Evolutionary conservation across 2,113 vertebrate species (phyloP).

Genomic region (Atherinomorus stipes): DNA sequence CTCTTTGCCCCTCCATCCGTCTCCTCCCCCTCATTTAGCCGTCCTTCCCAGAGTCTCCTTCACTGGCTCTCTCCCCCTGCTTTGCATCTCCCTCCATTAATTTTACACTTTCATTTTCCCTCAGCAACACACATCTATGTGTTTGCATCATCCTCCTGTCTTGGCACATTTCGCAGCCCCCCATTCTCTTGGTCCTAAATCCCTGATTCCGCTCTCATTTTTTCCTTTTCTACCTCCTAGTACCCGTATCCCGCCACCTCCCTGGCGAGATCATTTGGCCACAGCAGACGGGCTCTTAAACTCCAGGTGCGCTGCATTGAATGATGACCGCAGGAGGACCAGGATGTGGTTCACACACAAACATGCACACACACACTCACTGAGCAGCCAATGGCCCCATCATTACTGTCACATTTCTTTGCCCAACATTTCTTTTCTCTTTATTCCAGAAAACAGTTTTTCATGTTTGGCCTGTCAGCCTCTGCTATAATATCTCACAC

Average conservation of each 20-base stretch:
- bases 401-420: conserved; percentile 16
- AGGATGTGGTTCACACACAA: conserved; percentile 14
- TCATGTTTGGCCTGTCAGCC: conserved; percentile 30
- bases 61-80: background rate
- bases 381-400: conserved; percentile 31
- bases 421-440: conserved; percentile 7
- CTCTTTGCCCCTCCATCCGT: conserved; percentile 45
- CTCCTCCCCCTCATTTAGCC: conserved; percentile 51
- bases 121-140: conserved; percentile 20
- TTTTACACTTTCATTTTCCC: conserved; percentile 42
- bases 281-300: conserved; percentile 40
- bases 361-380: conserved; percentile 20
- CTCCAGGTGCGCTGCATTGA: conserved; percentile 57
- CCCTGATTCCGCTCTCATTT: conserved; percentile 5
- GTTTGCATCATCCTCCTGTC: background rate
- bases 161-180: conserved; percentile 28
- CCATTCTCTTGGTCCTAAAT: conserved; percentile 28
- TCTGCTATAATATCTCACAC: conserved; percentile 10
- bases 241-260: conserved; percentile 1
- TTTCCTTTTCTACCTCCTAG: conserved; percentile 11
- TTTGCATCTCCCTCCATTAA: conserved; percentile 20
- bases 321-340: conserved; percentile 45
- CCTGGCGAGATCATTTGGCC: conserved; percentile 56
- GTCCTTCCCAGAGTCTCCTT: conserved; percentile 23
- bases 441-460: conserved; percentile 35